Evolutionary conservation across 2,113 vertebrate genomes (phyloP), one percentile per base, ranked within the genome.

Genomic region (Phalacrocorax carbo): DNA sequence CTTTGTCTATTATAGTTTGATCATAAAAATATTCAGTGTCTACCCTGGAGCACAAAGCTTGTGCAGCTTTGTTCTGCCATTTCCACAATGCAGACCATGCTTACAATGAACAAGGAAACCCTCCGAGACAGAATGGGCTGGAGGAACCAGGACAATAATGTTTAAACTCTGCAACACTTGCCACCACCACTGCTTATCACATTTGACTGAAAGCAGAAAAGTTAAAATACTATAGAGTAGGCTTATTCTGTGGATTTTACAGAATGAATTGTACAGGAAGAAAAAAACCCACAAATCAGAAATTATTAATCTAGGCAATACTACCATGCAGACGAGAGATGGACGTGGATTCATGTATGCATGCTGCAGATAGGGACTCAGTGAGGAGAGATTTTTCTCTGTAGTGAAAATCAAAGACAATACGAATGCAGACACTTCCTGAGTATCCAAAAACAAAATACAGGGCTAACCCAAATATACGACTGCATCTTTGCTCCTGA

Each of bases 151-250:
- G 79, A 13, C 32, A 38, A 26, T 55, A 90, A 86, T 1, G 3
- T 79, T 95, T 68, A 73, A 92, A 82, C 64, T 96, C 86, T 87
- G 58, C 73, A 95, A 77, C 42, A 73, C 44, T 71, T 92, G 62
- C 30, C 30, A 76, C 9, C 46, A 66, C 72, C 38, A n/a, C 79
- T 96, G 80, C 73, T 58, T 4, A 70, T 60, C 58, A 27, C 32
- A 84, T 88, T 80, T 65, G 18, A 77, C 18, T 69, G 66, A 95
- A 96, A 89, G 15, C 15, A 92, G 18, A 61, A 75, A 64, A 76
- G 48, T 51, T 72, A 51, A 90, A 87, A 69, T 71, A 69, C 1
- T 7, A 11, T 1, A 69, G 26, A 83, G 51, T 0, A 86, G 32
- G 11, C 8, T 69, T 86, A 72, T n/a, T 80, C 64, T 62, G 23